Evolutionary conservation across 2,797 vertebrate genomes (phyloP), one percentile per base, ranked within the genome.

Genomic region (Lutjanus campechanus): DNA sequence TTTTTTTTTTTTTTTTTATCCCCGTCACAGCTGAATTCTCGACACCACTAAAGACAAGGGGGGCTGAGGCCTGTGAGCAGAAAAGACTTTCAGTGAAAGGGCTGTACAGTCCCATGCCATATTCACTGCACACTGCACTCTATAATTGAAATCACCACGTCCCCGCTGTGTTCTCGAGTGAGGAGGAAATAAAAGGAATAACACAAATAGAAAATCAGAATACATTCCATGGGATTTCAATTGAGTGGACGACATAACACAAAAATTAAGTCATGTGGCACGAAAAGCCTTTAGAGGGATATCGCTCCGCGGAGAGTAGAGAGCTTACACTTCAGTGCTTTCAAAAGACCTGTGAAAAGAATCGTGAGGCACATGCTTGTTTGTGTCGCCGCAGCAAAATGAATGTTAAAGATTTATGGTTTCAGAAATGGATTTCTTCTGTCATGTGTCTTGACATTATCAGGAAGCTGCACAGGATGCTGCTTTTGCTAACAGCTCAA

Each of bases 101-200:
- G 76, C 76, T 49, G 55, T 63, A 56, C 65, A 71, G 74, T 85
- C 85, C 70, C 68, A 56, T 66, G 55, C 83, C 78, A 77, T 69
- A 66, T 75, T 82, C 82, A 77, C 85, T 67, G 76, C 89, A 84
- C 85, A 71, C 78, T 82, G 81, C 81, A 69, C 74, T 76, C 81
- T 73, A 77, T 88, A 89, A 94, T 93, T 90, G 91, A 91, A 90
- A 73, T 77, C 83, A 60, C 51, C 72, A 77, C 60, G 63, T 47
- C 72, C 68, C 62, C 0, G 1, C 69, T 67, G 81, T 63, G 69
- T 65, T 80, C 49, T 73, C 36, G 49, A 82, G 76, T 73, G 51
- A 53, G 16, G 44, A 17, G 20, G 55, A 68, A 72, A 79, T 53
- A 68, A 84, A 87, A 63, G 19, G 4, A 69, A 74, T 55, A 71